Evolutionary conservation across 2,888 invertebrate species (phyloP).

Genomic region (Dolichomitus sp.): DNA sequence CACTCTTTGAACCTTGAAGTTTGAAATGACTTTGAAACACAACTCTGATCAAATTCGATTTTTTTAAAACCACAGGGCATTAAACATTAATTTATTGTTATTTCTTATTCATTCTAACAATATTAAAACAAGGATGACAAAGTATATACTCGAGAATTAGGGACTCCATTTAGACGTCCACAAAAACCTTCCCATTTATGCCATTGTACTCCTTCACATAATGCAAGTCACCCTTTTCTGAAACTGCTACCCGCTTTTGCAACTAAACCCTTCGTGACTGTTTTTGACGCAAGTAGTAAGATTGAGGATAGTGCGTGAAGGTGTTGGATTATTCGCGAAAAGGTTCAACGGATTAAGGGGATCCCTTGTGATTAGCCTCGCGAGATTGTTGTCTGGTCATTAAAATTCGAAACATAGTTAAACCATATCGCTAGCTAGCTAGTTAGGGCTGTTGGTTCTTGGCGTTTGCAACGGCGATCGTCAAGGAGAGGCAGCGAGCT

Average conservation of each 20-base stretch:
- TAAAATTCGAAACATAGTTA: slow-evolving; percentile 54
- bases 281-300: slow-evolving; percentile 35
- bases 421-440: slow-evolving; percentile 6
- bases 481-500: slow-evolving; percentile 32
- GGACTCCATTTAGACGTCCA: no score
- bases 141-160: no score
- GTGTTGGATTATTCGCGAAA: slow-evolving; percentile 25
- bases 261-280: slow-evolving; percentile 23
- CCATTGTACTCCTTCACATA: neutral
- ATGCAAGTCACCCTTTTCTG: slow-evolving; percentile 23
- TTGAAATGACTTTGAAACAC: no score
- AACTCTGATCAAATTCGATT: no score
- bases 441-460: slow-evolving; percentile 36
- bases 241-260: slow-evolving; percentile 25
- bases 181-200: no score
- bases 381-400: slow-evolving; percentile 62
- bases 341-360: slow-evolving; percentile 61
- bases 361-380: slow-evolving; percentile 53
- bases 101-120: no score
- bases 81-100: no score
- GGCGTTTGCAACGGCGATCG: slow-evolving; percentile 43
- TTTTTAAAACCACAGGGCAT: neutral
- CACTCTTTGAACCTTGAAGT: no score
- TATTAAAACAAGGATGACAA: no score
- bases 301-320: slow-evolving; percentile 49